A percentile compares a stretch with the other conserved stretches of the same genome.
Evolutionary conservation across 2,113 vertebrate genomes (phyloP).

Genomic region (Anser brachyrhynchus): DNA sequence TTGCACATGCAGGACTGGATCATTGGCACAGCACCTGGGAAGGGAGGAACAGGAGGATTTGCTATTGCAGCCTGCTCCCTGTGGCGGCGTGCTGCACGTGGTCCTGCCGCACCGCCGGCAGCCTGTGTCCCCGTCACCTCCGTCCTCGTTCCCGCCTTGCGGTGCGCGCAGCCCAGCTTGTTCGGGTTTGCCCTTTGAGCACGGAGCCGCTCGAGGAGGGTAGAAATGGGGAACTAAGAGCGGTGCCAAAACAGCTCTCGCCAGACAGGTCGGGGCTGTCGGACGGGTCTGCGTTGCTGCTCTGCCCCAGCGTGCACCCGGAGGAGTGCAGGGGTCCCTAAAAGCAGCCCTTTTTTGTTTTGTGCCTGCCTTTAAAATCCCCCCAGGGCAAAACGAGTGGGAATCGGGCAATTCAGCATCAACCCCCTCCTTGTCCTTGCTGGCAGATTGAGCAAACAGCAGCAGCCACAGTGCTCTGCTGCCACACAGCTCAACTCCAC

Average conservation of each 20-base stretch:
- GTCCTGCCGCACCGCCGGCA: not conserved
- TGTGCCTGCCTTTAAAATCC: not conserved
- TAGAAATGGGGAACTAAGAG: conserved; percentile 24
- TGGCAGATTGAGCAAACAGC: fast-evolving
- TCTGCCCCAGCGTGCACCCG: too few relatives aligned
- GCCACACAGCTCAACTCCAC: fast-evolving
- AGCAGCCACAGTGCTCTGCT: fast-evolving
- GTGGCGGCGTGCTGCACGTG: too few relatives aligned
- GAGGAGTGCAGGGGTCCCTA: too few relatives aligned
- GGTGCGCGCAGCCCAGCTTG: not conserved
- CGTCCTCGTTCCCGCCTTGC: too few relatives aligned
- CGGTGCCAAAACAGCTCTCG: not conserved
- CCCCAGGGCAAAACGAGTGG: not conserved
- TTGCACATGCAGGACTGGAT: not conserved
- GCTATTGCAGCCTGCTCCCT: too few relatives aligned
- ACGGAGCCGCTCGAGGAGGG: not conserved
- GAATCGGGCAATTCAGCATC: fast-evolving
- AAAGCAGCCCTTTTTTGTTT: not conserved
- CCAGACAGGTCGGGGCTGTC: conserved; percentile 29
- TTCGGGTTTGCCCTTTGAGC: conserved; percentile 21
- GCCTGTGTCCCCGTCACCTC: not conserved
- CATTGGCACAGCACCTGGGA: not conserved
- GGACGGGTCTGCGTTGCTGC: not conserved
- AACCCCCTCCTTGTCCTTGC: not conserved
- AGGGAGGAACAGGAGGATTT: not conserved